phyloP scores from a whole-genome alignment of 2,888 invertebrate species.

The Antheraea yamamai region DNA sequence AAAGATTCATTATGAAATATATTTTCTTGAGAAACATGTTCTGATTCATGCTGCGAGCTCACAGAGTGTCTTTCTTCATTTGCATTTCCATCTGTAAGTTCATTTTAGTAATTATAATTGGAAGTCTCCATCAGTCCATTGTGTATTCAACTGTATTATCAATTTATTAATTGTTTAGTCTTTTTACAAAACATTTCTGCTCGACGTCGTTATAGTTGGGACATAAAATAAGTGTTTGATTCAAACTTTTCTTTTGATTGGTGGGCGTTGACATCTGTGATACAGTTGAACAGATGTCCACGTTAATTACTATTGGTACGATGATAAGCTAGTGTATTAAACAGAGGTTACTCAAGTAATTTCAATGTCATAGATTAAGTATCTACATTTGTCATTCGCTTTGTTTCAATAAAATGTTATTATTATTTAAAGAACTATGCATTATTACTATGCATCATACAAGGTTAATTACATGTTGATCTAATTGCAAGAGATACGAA shows the following conservation, averaged over 20 bases:
- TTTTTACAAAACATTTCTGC: neutral
- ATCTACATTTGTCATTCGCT: no score
- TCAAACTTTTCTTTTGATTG: no score
- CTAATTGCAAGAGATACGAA: neutral
- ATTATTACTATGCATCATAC: neutral
- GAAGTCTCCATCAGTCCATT: neutral
- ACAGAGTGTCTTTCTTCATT: neutral
- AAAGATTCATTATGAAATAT: neutral
- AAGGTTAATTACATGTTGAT: neutral
- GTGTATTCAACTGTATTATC: neutral
- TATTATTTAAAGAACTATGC: no score
- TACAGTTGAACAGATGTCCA: no score
- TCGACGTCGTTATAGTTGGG: no score
- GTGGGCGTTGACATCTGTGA: no score
- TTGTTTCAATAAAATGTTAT: no score
- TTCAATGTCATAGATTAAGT: no score
- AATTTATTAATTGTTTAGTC: neutral
- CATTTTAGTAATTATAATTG: neutral
- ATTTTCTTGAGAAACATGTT: neutral
- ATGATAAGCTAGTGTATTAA: no score
- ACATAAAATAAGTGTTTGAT: neutral
- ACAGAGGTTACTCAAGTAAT: no score
- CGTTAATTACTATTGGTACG: no score
- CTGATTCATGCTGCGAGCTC: neutral
- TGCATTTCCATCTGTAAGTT: constrained; percentile 2